Evolutionary conservation across 2,797 vertebrate genomes (phyloP), one percentile per base, ranked within the genome.

Genomic region (Sylvia borin): DNA sequence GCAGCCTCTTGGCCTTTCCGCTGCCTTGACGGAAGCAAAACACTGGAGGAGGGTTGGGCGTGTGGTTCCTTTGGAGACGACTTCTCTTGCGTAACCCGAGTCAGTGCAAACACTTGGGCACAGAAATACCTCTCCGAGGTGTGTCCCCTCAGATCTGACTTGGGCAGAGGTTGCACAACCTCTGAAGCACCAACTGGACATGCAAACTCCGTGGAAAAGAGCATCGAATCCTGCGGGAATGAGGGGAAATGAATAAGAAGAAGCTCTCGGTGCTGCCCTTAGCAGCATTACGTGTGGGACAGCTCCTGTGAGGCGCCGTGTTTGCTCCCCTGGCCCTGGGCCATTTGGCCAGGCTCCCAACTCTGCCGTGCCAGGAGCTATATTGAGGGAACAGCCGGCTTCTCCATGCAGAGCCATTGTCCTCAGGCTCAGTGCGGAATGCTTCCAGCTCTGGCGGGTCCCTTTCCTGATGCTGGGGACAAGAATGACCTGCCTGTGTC

Each of bases 151-250:
- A 5, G 1, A 1, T 13, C 13, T 1, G 11, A 11, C 66, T 61
- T 0, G 1, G 16, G 5, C 13, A 38, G 27, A 13, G 57, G 2
- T 42, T 31, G 32, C 68, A 2, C 85, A 68, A 19, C 72, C 66
- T 43, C 47, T 0, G 0, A 2, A 26, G 20, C 8, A 2, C 60
- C 17, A 1, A 4, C 11, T 2, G 0, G 68, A 7, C 38, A 1
- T 0, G 5, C 55, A 4, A 1, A 16, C 12, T 2, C 18, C 1
- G 0, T 2, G 2, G 4, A 20, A 16, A 55, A 19, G 36, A 43
- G 36, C 54, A 12, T 24, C 31, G 9, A 7, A 42, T 36, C 26
- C 70, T 12, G 42, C 31, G 26, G 26, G 48, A 34, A 12, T 1
- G 13, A 14, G 31, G 48, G 57, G 1, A 7, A 10, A 12, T 0